phyloP scores from a whole-genome alignment of 2,888 invertebrate species.

The Dolomedes plantarius region DNA sequence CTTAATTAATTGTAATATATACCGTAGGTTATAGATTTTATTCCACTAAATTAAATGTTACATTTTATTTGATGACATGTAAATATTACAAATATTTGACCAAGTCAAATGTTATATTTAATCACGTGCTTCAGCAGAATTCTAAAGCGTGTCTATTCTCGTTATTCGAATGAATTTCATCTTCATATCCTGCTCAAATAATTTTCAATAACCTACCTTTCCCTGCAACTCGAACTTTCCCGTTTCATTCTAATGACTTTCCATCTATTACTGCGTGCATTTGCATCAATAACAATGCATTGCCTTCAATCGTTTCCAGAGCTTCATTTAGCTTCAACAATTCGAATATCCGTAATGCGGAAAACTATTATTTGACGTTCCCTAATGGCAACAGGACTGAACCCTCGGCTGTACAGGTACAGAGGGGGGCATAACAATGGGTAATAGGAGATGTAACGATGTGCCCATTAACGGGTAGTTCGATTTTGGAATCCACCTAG shows the following conservation, averaged over 20 bases:
- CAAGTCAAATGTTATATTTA: neutral
- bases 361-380: slow-evolving; percentile 33
- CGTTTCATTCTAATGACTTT: slow-evolving; percentile 4
- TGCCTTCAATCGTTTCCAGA: neutral
- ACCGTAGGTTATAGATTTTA: no score
- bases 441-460: slow-evolving; percentile 1
- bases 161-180: neutral
- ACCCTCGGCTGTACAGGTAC: neutral
- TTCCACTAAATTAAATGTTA: no score
- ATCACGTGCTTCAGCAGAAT: neutral
- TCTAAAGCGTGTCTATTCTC: neutral
- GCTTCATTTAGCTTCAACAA: slow-evolving; percentile 48
- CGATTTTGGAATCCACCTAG: neutral
- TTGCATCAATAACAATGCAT: slow-evolving; percentile 5
- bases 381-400: slow-evolving; percentile 34
- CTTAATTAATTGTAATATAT: no score
- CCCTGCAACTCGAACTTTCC: neutral
- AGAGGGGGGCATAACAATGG: neutral
- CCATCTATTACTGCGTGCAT: neutral
- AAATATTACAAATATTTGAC: no score
- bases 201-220: neutral
- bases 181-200: neutral
- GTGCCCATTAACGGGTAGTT: neutral
- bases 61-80: no score
- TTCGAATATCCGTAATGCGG: slow-evolving; percentile 30